Base-by-base conservation (phyloP, 2,113 vertebrate genomes). In the Atrichornis clamosus region DNA sequence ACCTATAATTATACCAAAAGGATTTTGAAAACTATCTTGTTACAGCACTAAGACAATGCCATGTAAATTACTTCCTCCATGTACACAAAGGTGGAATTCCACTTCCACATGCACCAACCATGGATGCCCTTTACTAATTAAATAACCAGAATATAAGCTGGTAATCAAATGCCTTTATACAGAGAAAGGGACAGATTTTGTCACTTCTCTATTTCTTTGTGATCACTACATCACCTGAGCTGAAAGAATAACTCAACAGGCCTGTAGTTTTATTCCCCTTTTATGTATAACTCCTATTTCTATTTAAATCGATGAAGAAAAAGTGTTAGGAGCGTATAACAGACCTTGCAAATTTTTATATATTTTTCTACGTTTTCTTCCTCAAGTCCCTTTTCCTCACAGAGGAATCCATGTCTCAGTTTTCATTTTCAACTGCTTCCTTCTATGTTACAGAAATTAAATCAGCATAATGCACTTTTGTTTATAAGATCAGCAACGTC, bases 1-100 rank as follows among this genome's bases (percentile, higher is more conserved):
- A 79, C 67, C 53, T 82, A 63, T 91, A 95, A 95, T 95, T 95
- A 90, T 63, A 75, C 49, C 37, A 87, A 23, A 79, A 85, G 83
- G 39, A 70, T 85, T 39, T 73, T 35, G 42, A 72, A 94, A 93
- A 60, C 42, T 65, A 30, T 85, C 69, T 67, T 82, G 69, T 79
- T 95, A 59, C 63, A 63, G 60, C 58, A 52, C 33, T 59, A 63
- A 63, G 85, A 87, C 69, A 84, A 79, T 84, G 80, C 76, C 73
- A 64, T 27, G 44, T 53, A 85, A 94, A 85, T 84, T 10, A 75
- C 16, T 79, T 91, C 32, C 52, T 80, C 49, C 3, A 1, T 20
- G 44, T 35, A 75, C 74, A 59, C n/a, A 70, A 70, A 94, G 58
- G 52, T 64, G n/a, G 67, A 69, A 19, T 55, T 87, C 76, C 18